Evolutionary conservation across 2,113 vertebrate species (phyloP).

Genomic region (Misgurnus anguillicaudatus): DNA sequence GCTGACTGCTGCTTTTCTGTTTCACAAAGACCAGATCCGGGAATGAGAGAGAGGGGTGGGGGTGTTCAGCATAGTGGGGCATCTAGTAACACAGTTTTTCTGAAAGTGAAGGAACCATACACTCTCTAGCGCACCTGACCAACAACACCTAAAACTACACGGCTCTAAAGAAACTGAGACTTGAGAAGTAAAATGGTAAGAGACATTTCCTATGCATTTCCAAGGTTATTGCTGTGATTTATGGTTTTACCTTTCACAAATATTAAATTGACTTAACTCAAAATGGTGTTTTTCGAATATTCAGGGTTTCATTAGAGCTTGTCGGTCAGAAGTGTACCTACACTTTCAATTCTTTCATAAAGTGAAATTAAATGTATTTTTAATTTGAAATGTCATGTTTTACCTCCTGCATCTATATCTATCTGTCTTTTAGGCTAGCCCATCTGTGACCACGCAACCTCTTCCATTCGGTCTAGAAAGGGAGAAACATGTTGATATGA

Average conservation of each 20-base stretch:
- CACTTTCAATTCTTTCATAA: too few species aligned
- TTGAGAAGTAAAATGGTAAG: constrained; percentile 9
- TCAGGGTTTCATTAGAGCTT: too few species aligned
- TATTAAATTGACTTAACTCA: too few species aligned
- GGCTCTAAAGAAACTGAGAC: background rate
- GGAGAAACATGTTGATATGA: constrained; percentile 77
- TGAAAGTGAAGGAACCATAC: constrained; percentile 5
- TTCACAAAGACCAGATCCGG: constrained; percentile 77
- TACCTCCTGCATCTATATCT: background rate
- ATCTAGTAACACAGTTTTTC: background rate
- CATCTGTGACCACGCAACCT: constrained; percentile 72
- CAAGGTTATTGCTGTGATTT: too few species aligned
- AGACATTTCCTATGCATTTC: background rate
- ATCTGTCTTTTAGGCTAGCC: constrained; percentile 59
- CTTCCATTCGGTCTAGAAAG: constrained; percentile 73
- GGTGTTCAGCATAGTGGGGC: background rate
- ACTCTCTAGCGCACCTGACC: background rate
- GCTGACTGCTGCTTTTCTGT: constrained; percentile 58
- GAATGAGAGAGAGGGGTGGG: constrained; percentile 25
- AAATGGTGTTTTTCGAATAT: background rate
- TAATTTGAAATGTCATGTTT: background rate
- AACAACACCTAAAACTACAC: background rate
- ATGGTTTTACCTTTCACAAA: too few species aligned
- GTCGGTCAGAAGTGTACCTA: too few species aligned
- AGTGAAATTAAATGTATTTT: too few species aligned